Percentiles rank a stretch among this genome's conserved stretches.
Conservation (phyloP, 1,140 invertebrate genomes). For the Neomicropteryx cornuta region DNA sequence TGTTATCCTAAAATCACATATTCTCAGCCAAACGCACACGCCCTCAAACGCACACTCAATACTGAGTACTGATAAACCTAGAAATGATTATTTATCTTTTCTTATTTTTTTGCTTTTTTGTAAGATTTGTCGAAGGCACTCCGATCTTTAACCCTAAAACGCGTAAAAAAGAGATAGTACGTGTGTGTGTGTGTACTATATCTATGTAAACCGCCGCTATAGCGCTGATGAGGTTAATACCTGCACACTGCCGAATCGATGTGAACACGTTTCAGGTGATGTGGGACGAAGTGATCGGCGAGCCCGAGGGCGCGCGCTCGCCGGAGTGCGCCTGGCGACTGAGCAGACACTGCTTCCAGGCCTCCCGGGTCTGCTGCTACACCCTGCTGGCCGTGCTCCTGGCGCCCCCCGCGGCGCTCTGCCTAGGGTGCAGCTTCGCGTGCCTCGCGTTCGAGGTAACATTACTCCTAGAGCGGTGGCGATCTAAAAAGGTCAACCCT, state of each 20-base stretch:
- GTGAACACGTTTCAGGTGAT: slow-evolving; percentile 40
- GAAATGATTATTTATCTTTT: too few species aligned
- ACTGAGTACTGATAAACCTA: too few species aligned
- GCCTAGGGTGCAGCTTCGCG: slow-evolving; percentile 61
- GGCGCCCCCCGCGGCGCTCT: slow-evolving; percentile 53
- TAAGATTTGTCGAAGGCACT: too few species aligned
- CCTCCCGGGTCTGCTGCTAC: slow-evolving; percentile 60
- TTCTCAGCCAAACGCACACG: too few species aligned
- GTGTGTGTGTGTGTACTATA: too few species aligned
- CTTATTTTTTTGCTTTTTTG: too few species aligned
- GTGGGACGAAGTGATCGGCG: slow-evolving; percentile 70
- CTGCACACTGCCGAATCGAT: neutral
- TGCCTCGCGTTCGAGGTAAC: slow-evolving; percentile 61
- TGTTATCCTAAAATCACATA: too few species aligned
- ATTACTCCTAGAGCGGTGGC: slow-evolving; percentile 1
- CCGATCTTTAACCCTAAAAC: too few species aligned
- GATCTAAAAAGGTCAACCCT: neutral
- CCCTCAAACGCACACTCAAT: too few species aligned
- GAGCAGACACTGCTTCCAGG: slow-evolving; percentile 55
- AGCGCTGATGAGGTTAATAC: neutral
- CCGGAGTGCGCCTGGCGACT: slow-evolving; percentile 65
- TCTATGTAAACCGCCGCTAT: too few species aligned
- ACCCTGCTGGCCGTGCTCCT: slow-evolving; percentile 52
- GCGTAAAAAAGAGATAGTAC: too few species aligned
- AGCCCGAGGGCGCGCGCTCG: slow-evolving; percentile 61